Evolutionary conservation across 2,797 vertebrate species (phyloP).

Genomic region (Argentina silus): DNA sequence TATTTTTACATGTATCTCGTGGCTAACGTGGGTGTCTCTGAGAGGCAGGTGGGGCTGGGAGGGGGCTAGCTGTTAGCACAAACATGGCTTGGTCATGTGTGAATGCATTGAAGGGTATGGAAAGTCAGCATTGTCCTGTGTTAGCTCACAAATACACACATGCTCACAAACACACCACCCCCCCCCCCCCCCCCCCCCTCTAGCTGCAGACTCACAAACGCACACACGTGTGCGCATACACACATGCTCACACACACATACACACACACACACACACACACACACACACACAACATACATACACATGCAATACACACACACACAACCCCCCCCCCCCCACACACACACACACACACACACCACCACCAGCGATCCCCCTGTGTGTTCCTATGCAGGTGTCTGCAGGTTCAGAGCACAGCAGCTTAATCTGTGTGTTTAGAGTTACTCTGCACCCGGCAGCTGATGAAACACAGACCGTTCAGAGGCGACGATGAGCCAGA

Average conservation of each 20-base stretch:
- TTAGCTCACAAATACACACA: slow-evolving; percentile 4
- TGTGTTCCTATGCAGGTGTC: slow-evolving; percentile 75
- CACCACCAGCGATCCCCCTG: slow-evolving; percentile 34
- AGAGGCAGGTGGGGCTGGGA: not conserved
- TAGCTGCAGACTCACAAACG: slow-evolving; percentile 25
- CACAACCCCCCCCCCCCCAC: slow-evolving; percentile 21
- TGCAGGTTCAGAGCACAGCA: slow-evolving; percentile 43
- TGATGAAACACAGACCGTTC: slow-evolving; percentile 71
- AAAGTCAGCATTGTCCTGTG: slow-evolving; percentile 22
- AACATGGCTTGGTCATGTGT: slow-evolving; percentile 21
- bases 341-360: slow-evolving; percentile 18
- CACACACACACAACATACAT: no score
- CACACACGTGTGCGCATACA: no score
- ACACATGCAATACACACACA: not conserved
- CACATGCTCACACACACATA: no score
- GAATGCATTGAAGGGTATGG: slow-evolving; percentile 60
- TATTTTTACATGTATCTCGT: slow-evolving; percentile 57
- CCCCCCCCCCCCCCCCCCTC: no score
- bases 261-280: not conserved
- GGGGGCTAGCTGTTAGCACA: slow-evolving; percentile 4
- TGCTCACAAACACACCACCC: slow-evolving; percentile 6
- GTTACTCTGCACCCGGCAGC: slow-evolving; percentile 56
- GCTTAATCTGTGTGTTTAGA: slow-evolving; percentile 41
- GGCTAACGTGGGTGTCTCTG: slow-evolving; percentile 21
- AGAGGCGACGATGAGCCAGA: slow-evolving; percentile 53